A percentile compares a stretch with the other conserved stretches of the same genome.
Evolutionary conservation across 2,113 vertebrate genomes (phyloP).

Genomic region (Muntiacus muntjak): DNA sequence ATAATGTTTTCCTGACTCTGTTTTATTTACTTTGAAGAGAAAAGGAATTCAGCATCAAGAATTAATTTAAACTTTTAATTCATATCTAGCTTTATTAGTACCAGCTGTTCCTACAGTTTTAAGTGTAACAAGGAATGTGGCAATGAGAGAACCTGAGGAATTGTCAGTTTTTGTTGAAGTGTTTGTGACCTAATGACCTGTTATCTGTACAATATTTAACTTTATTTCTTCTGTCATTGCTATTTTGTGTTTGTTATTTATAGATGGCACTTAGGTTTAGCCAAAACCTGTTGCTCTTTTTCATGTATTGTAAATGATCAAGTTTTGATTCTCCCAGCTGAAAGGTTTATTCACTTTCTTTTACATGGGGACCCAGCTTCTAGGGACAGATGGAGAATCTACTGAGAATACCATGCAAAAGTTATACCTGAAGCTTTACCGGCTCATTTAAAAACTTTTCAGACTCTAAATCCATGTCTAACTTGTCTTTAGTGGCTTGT

Average conservation of each 20-base stretch:
- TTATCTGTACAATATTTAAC: background rate
- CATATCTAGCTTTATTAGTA: background rate
- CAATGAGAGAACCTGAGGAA: background rate
- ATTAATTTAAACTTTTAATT: slow-evolving; percentile 7
- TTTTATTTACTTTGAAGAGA: background rate
- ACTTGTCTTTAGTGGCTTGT: background rate
- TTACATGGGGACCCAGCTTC: background rate
- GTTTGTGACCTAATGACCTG: background rate
- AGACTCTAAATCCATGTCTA: background rate
- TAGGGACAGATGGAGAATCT: background rate
- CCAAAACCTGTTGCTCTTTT: background rate
- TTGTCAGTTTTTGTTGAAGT: background rate
- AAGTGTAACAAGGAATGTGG: background rate
- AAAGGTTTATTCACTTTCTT: background rate
- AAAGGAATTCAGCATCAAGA: background rate
- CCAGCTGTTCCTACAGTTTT: background rate
- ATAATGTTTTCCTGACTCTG: background rate
- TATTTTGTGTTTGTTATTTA: slow-evolving; percentile 4
- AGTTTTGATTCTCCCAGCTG: background rate
- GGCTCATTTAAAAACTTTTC: background rate
- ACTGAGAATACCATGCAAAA: background rate
- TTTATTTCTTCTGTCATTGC: background rate
- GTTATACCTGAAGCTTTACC: background rate
- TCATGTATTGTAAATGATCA: background rate
- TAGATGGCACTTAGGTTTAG: background rate